A percentile compares a stretch with the other conserved stretches of the same genome.
Evolutionary conservation across 2,113 vertebrate genomes (phyloP).

Genomic region (Pachycephala philippinensis): DNA sequence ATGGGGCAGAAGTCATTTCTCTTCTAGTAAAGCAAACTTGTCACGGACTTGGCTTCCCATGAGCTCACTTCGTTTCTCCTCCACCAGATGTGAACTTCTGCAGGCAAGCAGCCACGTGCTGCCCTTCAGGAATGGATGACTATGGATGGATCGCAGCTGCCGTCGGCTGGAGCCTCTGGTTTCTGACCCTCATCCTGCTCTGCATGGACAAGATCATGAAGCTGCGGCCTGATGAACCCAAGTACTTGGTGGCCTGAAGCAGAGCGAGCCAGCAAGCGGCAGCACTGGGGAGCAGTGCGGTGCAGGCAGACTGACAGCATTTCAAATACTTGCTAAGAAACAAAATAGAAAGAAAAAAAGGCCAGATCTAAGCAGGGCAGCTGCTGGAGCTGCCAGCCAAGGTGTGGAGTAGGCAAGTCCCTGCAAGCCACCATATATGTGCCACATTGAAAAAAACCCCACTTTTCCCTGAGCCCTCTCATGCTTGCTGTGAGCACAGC

Average conservation of each 20-base stretch:
- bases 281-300: not conserved
- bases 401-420: not conserved
- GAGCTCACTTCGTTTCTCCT: not conserved
- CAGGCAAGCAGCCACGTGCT: slow-evolving; percentile 51
- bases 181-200: slow-evolving; percentile 80
- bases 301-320: not conserved
- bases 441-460: not conserved
- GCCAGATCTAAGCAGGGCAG: not conserved
- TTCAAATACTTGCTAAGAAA: not conserved
- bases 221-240: slow-evolving; percentile 71
- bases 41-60: fast-evolving
- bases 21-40: not conserved
- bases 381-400: not conserved
- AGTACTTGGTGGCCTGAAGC: slow-evolving; percentile 62
- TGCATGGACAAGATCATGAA: slow-evolving; percentile 72
- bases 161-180: slow-evolving; percentile 79
- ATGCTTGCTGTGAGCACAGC: not conserved
- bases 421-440: not conserved
- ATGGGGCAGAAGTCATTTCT: not conserved
- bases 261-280: not conserved
- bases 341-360: not conserved
- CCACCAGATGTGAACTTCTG: slow-evolving; percentile 60
- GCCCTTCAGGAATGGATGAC: slow-evolving; percentile 60
- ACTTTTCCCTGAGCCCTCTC: not conserved
- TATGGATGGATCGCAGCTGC: slow-evolving; percentile 78